Conservation (phyloP, 2,113 vertebrate species). For the Promerops cafer region DNA sequence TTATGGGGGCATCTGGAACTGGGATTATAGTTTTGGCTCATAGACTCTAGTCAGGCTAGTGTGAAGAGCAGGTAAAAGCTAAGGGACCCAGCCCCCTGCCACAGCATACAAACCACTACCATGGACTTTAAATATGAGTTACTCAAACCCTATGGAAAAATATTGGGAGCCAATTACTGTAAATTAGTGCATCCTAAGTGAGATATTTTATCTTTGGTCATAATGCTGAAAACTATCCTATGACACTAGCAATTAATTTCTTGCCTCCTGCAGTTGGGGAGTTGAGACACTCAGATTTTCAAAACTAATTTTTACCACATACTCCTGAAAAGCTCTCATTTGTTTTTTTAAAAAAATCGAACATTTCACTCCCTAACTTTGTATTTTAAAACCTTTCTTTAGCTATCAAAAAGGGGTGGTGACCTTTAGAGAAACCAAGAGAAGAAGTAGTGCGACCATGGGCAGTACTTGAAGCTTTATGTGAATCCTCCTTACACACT, state of each 20-base stretch:
- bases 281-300: neutral
- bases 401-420: neutral
- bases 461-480: neutral
- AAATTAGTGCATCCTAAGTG: neutral
- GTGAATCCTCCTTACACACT: neutral
- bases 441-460: neutral
- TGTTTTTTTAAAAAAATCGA: neutral
- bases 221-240: neutral
- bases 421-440: neutral
- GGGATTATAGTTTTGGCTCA: neutral
- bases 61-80: constrained; percentile 56
- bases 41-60: constrained; percentile 32
- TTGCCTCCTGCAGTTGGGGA: neutral
- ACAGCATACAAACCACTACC: neutral
- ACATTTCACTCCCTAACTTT: neutral
- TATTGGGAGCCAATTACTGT: neutral
- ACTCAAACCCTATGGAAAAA: neutral
- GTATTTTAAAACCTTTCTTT: neutral
- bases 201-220: neutral
- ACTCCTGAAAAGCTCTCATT: neutral
- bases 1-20: constrained; percentile 2
- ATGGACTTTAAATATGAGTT: neutral
- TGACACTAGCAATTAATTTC: neutral
- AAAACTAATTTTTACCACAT: neutral
- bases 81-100: neutral